These are phyloP conservation scores for Ailuropoda melanoleuca DNA, from an alignment of 2,113 vertebrate genomes.

Conservation along the genomic window DNA sequence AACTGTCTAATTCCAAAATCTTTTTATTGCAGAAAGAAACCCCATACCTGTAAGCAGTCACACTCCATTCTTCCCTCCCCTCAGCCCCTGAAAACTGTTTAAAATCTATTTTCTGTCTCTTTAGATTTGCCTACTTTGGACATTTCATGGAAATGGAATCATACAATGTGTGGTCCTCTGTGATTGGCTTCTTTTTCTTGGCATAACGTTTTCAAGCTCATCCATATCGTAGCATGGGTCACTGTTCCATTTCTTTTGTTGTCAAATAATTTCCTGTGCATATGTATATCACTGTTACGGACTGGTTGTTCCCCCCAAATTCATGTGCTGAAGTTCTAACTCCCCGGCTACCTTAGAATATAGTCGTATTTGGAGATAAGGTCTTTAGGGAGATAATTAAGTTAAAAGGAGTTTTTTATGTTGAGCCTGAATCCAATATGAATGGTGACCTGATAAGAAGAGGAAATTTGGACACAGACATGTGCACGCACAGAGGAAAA, in stretches of 20 bases:
- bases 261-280: not conserved
- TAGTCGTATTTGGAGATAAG: not conserved
- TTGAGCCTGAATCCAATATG: not conserved
- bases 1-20: not conserved
- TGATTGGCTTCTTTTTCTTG: not conserved
- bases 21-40: not conserved
- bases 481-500: accelerated
- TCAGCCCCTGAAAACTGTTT: not conserved
- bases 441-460: not conserved
- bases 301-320: not conserved
- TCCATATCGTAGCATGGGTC: not conserved
- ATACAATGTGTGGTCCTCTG: not conserved
- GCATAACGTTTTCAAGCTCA: not conserved
- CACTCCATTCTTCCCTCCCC: not conserved
- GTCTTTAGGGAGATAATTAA: not conserved
- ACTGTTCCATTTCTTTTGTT: not conserved
- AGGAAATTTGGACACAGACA: not conserved
- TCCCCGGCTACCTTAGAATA: not conserved
- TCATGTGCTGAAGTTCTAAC: not conserved
- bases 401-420: not conserved
- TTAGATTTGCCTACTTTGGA: not conserved
- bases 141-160: not conserved
- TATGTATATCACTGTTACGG: not conserved
- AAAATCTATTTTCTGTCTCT: not conserved
- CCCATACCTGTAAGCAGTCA: not conserved